These are phyloP conservation scores for Nomada ruficornis DNA, from an alignment of 2,888 invertebrate species.

Conservation along the genomic window DNA sequence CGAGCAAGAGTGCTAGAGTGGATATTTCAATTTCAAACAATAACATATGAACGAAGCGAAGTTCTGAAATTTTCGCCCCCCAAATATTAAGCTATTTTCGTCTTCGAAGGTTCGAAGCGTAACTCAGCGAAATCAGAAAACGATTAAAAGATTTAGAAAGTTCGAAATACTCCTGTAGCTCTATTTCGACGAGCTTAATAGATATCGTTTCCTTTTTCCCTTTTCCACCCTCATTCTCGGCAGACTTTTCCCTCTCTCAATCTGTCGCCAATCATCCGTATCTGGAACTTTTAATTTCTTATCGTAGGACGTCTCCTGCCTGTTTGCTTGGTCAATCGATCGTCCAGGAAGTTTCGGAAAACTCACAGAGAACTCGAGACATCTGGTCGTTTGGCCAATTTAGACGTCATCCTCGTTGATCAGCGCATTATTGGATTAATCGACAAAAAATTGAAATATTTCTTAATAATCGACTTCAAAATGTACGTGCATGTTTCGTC, in stretches of 20 bases:
- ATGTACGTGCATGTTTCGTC: too few relatives aligned
- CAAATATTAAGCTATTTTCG: too few relatives aligned
- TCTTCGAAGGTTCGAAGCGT: too few relatives aligned
- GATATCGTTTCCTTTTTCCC: neutral
- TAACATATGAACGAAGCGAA: too few relatives aligned
- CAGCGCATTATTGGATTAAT: slow-evolving; percentile 59
- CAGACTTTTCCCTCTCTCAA: neutral
- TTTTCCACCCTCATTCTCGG: too few relatives aligned
- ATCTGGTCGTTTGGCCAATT: slow-evolving; percentile 37
- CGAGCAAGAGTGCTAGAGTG: neutral
- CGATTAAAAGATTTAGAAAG: neutral
- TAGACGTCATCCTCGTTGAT: slow-evolving; percentile 51
- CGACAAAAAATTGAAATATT: neutral
- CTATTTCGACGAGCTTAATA: neutral
- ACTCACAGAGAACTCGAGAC: slow-evolving; percentile 33
- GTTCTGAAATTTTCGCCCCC: too few relatives aligned
- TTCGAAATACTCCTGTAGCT: neutral
- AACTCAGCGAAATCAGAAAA: too few relatives aligned
- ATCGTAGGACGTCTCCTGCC: neutral
- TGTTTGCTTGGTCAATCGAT: slow-evolving; percentile 17
- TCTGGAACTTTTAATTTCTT: slow-evolving; percentile 27
- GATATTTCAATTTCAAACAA: too few relatives aligned
- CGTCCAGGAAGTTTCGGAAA: slow-evolving; percentile 22
- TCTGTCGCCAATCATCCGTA: slow-evolving; percentile 11
- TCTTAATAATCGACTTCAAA: too few relatives aligned